Evolutionary conservation across 2,113 vertebrate species (phyloP), one percentile per base, ranked within the genome.

Genomic region (Mus spicilegus): DNA sequence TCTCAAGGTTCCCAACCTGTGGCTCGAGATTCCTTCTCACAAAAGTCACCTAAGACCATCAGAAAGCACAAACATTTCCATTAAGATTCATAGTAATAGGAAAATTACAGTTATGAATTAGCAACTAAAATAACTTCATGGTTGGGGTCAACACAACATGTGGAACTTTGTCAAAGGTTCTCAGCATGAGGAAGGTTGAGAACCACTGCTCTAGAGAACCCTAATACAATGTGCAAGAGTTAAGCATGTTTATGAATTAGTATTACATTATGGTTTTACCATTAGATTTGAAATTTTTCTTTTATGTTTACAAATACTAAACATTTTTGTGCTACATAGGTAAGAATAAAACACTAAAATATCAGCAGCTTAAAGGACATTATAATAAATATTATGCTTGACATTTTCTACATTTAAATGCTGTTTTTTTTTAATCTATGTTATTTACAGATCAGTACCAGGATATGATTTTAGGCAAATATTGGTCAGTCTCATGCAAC

Each of bases 321-420:
- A 10, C 20, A 65, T 93, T 94, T 28, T 7, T 49, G 76, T 80
- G 77, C 4, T 75, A 51, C 14, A 85, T 77, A 87, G 3, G 1
- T 84, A 70, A n/a, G 33, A 70, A 82, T 5, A 93, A 93, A 93
- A 84, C 36, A 63, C n/a, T n/a, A 67, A 87, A 85, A 61, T 54
- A 56, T 11, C 30, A 89, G 24, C 33, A 67, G 3, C 4, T 93
- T 96, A 80, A 87, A 76, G 24, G 9, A 92, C 2, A 92, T 42
- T 33, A 56, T 26, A 75, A 82, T 81, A 88, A 92, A 90, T 87
- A 61, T 63, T 42, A 70, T 19, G 87, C 16, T 96, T 95, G 28
- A 4, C 11, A 91, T 76, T 87, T 93, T 95, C 65, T 49, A 51
- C 30, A 88, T 93, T 93, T 36, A 56, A 90, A 93, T 72, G 17